Percentiles rank a stretch among this genome's conserved stretches.
Evolutionary conservation across 1,140 invertebrate genomes (phyloP).

Genomic region (Sitodiplosis mosellana): DNA sequence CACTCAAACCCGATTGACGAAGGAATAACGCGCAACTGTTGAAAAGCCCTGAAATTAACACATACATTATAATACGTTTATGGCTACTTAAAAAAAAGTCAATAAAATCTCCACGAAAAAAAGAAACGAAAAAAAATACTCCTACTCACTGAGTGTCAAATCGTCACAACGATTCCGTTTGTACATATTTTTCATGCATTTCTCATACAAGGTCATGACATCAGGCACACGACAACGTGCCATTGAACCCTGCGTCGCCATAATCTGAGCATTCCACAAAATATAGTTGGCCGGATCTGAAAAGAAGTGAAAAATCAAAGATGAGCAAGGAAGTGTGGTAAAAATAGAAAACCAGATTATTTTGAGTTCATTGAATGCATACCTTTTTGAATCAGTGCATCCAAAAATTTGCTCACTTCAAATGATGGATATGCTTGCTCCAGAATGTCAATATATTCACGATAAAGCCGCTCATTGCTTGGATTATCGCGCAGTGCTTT

Average conservation of each 20-base stretch:
- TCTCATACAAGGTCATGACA: constrained; percentile 32
- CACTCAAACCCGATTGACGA: constrained; percentile 42
- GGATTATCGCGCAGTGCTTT: constrained; percentile 32
- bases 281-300: constrained; percentile 33
- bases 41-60: constrained; percentile 21
- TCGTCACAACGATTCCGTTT: constrained; percentile 23
- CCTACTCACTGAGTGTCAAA: constrained; percentile 21
- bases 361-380: background rate
- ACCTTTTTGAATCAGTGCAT: constrained; percentile 24
- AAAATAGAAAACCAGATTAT: background rate
- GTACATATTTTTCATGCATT: constrained; percentile 33
- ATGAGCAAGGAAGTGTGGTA: background rate
- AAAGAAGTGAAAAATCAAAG: constrained; percentile 7
- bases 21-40: constrained; percentile 40
- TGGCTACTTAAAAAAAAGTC: background rate
- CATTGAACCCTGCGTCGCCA: constrained; percentile 35
- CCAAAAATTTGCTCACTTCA: constrained; percentile 24
- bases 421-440: constrained; percentile 32
- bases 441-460: constrained; percentile 29
- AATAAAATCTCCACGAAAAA: too few relatives aligned
- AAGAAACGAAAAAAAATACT: background rate
- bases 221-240: constrained; percentile 35
- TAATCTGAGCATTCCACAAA: constrained; percentile 37
- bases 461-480: constrained; percentile 25
- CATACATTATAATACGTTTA: background rate